A percentile compares a stretch with the other conserved stretches of the same genome.
phyloP scores from a whole-genome alignment of 2,113 vertebrate genomes.

The Crypturellus undulatus region DNA sequence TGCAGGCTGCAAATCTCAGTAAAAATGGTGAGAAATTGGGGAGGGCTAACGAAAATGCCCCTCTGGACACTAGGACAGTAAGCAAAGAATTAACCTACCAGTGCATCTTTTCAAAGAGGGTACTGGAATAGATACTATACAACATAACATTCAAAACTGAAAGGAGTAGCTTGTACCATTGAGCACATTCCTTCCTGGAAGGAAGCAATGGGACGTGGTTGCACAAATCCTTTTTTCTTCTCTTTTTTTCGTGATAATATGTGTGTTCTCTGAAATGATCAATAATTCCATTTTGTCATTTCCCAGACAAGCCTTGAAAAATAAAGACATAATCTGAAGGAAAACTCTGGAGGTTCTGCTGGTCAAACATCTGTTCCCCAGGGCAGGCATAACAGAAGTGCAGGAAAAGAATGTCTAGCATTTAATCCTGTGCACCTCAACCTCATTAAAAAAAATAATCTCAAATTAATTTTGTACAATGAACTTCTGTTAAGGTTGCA shows the following conservation, averaged over 20 bases:
- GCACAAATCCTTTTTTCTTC: neutral
- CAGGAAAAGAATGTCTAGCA: neutral
- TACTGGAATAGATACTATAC: neutral
- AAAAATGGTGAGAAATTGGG: neutral
- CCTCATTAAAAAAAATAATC: neutral
- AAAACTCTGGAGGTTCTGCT: neutral
- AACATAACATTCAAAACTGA: neutral
- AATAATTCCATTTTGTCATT: neutral
- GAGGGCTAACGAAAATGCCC: neutral
- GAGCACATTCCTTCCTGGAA: neutral
- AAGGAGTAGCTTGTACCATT: neutral
- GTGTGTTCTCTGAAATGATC: neutral
- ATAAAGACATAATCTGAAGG: neutral
- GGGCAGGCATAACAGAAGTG: neutral
- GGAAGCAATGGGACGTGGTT: neutral
- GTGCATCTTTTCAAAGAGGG: neutral
- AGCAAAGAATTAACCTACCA: neutral
- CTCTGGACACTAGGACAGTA: neutral
- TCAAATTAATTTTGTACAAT: neutral
- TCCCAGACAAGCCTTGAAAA: neutral
- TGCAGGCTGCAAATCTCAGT: neutral
- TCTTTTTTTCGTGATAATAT: neutral
- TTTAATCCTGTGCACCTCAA: neutral
- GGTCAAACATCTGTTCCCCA: neutral
- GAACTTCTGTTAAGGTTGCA: neutral